phyloP scores from a whole-genome alignment of 2,888 invertebrate genomes.

The Halictus ligatus region DNA sequence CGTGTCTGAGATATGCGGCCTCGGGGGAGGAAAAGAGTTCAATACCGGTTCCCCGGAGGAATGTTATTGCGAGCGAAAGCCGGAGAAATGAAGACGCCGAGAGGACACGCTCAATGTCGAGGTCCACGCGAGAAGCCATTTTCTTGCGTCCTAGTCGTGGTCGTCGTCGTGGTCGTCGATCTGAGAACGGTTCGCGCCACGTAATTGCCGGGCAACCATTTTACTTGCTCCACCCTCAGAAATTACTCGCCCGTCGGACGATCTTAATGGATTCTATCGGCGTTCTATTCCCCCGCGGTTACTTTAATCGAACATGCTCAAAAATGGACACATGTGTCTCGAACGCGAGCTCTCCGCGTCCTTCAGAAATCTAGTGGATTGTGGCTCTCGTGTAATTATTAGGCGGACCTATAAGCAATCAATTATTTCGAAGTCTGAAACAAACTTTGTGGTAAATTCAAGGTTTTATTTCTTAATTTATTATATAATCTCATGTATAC shows the following conservation, averaged over 20 bases:
- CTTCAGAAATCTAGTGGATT: background rate
- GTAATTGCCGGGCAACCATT: slow-evolving; percentile 2
- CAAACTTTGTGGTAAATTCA: no score
- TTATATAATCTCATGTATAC: no score
- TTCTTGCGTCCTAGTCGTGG: background rate
- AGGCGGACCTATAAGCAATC: no score
- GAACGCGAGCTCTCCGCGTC: background rate
- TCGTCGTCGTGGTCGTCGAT: background rate
- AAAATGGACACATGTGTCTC: background rate
- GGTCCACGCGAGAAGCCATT: slow-evolving; percentile 14
- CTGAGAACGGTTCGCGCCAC: background rate
- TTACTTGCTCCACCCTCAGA: background rate
- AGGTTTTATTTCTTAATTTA: no score
- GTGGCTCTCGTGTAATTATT: background rate
- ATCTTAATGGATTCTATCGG: slow-evolving; percentile 4
- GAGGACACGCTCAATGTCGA: slow-evolving; percentile 13
- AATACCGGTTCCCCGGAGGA: slow-evolving; percentile 39
- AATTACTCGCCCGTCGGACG: background rate
- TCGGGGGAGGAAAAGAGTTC: slow-evolving; percentile 32
- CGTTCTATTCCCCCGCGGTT: background rate
- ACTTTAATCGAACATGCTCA: background rate
- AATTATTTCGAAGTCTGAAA: no score
- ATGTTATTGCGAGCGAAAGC: slow-evolving; percentile 40
- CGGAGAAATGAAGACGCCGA: background rate
- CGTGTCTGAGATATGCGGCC: slow-evolving; percentile 48